A percentile compares a stretch with the other conserved stretches of the same genome.
Conservation (phyloP, 2,888 invertebrate species). For the Tanytarsus gracilentus region DNA sequence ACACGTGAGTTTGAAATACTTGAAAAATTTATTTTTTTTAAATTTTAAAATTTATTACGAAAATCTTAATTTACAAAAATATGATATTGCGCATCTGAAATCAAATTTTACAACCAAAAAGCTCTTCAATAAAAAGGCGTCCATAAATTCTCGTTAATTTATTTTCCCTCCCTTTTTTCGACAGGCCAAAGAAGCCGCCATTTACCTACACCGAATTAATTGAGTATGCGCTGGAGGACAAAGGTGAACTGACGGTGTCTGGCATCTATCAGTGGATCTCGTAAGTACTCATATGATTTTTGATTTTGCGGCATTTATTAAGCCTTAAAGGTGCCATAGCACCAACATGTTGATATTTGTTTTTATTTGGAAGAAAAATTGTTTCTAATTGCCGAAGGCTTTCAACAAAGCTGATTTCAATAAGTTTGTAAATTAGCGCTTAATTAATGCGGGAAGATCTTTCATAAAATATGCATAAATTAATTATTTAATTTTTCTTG, state of each 20-base stretch:
- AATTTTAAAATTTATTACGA: not conserved
- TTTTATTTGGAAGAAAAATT: conserved; percentile 16
- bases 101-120: no score
- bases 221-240: conserved; percentile 75
- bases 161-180: conserved; percentile 30
- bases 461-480: no score
- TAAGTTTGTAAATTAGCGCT: no score
- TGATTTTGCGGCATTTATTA: not conserved
- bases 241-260: conserved; percentile 79
- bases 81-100: no score
- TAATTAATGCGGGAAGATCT: no score
- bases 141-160: not conserved
- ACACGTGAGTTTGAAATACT: conserved; percentile 11
- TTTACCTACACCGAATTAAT: conserved; percentile 87
- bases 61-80: no score
- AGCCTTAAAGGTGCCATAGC: conserved; percentile 1
- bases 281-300: conserved; percentile 52
- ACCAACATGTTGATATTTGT: conserved; percentile 29
- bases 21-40: not conserved
- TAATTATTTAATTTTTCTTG: no score
- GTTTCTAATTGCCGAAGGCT: not conserved
- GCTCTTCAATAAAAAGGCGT: no score
- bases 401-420: no score
- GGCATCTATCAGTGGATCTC: conserved; percentile 91
- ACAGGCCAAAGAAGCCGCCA: conserved; percentile 67